Evolutionary conservation across 1,140 invertebrate species (phyloP).

Genomic region (Homarus americanus): DNA sequence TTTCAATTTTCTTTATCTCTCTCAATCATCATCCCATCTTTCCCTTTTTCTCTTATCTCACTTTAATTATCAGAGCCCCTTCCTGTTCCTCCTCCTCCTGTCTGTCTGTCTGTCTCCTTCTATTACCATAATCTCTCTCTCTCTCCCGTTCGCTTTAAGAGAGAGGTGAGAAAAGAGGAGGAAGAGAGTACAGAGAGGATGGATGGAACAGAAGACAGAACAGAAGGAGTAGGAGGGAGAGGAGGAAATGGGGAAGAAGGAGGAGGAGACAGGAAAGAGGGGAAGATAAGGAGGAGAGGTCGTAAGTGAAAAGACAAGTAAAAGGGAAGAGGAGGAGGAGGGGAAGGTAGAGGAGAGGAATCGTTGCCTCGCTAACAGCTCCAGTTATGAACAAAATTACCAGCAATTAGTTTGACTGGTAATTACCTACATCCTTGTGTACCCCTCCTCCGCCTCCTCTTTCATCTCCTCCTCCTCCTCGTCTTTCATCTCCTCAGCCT

Average conservation of each 20-base stretch:
- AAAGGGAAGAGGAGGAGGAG: not conserved
- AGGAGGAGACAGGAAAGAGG: not conserved
- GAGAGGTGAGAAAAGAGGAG: not conserved
- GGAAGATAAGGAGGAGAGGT: not conserved
- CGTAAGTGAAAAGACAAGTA: too few relatives aligned
- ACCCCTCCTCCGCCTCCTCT: not conserved
- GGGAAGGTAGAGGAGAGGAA: not conserved
- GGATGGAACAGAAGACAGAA: not conserved
- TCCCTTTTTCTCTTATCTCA: not conserved
- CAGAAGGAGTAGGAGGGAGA: not conserved
- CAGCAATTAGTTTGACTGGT: constrained; percentile 33
- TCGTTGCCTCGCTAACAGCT: constrained; percentile 6
- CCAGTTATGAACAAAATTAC: constrained; percentile 37
- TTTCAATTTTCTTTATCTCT: not conserved
- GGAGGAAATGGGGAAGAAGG: not conserved
- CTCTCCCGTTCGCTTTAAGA: too few relatives aligned
- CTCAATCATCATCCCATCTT: not conserved
- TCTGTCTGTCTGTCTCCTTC: not conserved
- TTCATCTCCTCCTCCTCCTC: not conserved
- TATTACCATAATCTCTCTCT: not conserved
- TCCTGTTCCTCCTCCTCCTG: too few relatives aligned
- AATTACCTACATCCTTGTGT: not conserved
- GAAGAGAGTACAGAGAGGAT: not conserved
- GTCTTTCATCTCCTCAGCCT: not conserved
- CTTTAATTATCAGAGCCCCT: not conserved